Evolutionary conservation across 2,888 invertebrate genomes (phyloP).

Genomic region (Tipula confusa): DNA sequence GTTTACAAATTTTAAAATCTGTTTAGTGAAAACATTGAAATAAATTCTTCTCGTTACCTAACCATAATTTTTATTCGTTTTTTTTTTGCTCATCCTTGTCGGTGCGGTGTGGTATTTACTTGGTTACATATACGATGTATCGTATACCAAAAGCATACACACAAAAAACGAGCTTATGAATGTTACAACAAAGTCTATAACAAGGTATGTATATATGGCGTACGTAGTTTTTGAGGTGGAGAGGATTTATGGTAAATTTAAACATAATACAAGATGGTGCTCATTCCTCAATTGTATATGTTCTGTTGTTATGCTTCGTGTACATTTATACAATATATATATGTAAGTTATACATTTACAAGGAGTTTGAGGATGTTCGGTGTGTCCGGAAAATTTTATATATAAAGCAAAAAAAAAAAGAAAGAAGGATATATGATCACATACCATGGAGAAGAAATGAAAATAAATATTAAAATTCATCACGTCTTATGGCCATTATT

Average conservation of each 20-base stretch:
- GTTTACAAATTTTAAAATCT: neutral
- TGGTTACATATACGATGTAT: neutral
- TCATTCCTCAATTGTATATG: neutral
- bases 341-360: neutral
- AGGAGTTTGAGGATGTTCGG: neutral
- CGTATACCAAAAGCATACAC: neutral
- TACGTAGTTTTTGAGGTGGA: neutral
- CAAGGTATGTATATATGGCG: neutral
- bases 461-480: conserved; percentile 12
- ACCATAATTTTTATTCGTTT: neutral
- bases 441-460: neutral
- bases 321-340: neutral
- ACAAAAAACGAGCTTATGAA: neutral
- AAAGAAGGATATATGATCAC: conserved; percentile 16
- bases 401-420: neutral
- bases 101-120: neutral
- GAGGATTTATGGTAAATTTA: neutral
- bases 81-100: neutral
- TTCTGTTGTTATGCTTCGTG: neutral
- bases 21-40: neutral
- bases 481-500: conserved; percentile 25
- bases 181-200: neutral
- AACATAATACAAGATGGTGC: neutral
- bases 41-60: neutral
- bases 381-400: neutral